Conservation (phyloP, 2,797 vertebrate genomes). For the Carcharodon carcharias region DNA sequence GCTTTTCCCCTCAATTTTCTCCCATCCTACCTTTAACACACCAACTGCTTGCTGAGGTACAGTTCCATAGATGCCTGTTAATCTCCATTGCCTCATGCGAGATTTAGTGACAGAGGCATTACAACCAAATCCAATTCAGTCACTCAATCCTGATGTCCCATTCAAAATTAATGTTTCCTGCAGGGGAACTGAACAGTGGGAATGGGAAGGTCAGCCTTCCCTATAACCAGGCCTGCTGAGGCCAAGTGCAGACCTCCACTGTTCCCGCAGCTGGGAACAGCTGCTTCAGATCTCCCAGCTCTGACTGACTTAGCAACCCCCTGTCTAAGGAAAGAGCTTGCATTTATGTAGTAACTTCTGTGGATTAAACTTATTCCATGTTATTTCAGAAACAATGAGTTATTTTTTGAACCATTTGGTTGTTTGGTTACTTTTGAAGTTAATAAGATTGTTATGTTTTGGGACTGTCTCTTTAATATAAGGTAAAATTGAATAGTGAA, state of each 20-base stretch:
- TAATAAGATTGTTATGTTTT: no score
- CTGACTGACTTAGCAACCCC: background rate
- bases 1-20: background rate
- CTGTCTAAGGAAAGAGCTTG: background rate
- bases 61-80: background rate
- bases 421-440: no score
- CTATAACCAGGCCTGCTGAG: background rate
- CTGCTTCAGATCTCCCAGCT: background rate
- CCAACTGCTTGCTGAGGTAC: background rate
- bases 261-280: background rate
- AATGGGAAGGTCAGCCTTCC: background rate
- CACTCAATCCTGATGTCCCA: background rate
- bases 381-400: background rate
- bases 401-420: background rate
- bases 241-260: background rate
- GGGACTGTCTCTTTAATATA: no score
- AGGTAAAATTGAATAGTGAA: no score
- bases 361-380: background rate
- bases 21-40: background rate
- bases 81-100: background rate
- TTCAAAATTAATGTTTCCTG: background rate
- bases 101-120: background rate
- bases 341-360: background rate
- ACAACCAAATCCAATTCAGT: background rate
- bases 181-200: background rate